A percentile compares a stretch with the other conserved stretches of the same genome.
Conservation (phyloP, 2,797 vertebrate species). For the Sternotherus odoratus region DNA sequence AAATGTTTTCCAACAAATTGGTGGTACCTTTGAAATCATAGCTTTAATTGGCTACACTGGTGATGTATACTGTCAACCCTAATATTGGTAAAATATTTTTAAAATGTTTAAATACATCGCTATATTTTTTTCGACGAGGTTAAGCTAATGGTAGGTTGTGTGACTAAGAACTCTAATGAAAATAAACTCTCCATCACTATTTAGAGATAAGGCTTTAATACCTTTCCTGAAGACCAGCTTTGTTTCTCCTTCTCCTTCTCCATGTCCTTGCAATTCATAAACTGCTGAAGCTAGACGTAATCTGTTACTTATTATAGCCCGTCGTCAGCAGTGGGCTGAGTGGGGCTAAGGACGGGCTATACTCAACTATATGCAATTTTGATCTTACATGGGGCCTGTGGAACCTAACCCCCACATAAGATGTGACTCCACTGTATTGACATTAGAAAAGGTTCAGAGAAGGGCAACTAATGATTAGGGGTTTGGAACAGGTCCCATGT, state of each 20-base stretch:
- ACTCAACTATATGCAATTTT: too few relatives aligned
- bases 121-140: background rate
- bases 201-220: background rate
- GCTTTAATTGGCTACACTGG: background rate
- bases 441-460: too few relatives aligned
- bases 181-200: background rate
- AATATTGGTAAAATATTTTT: background rate
- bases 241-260: background rate
- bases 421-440: too few relatives aligned
- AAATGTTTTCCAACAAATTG: background rate
- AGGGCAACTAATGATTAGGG: too few relatives aligned
- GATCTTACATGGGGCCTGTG: too few relatives aligned
- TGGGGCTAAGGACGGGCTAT: too few relatives aligned
- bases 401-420: too few relatives aligned
- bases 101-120: background rate
- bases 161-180: background rate
- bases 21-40: background rate
- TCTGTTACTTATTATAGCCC: background rate
- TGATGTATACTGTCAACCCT: background rate
- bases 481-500: too few relatives aligned
- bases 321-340: too few relatives aligned
- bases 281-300: slow-evolving; percentile 1
- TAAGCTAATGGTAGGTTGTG: background rate
- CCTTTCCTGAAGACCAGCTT: background rate
- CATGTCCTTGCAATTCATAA: background rate